Base-by-base conservation (phyloP, 2,888 invertebrate genomes). In the Drosophila tripunctata region DNA sequence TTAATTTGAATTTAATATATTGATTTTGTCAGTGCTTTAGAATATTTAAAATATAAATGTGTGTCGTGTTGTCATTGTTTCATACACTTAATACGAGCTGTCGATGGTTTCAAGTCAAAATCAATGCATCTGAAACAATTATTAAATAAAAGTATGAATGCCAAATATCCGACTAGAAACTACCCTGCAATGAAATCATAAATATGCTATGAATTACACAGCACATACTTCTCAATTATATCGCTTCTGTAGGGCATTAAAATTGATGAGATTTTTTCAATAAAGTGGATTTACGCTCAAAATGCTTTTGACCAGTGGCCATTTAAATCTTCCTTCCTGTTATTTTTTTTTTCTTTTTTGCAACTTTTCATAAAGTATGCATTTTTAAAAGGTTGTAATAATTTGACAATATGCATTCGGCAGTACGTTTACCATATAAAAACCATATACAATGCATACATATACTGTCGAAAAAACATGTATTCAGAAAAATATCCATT, bases 301-400 rank as follows among this genome's bases (percentile, higher is more conserved):
- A 73, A 47, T 19, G 5, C 10, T 43, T 50, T 45, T 7, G 15
- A 3, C 38, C 55, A 48, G 4, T 19, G 55, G 63, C 55, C 51
- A 54, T 61, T 74, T 54, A 54, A 45, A 41, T 24, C 14, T 12
- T 38, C 27, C 6, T 15, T 24, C 19, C 5, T 8, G 24, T 56
- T 36, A 19, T 17, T 21, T 51, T 36, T 38, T 12, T 17, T 50
- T 21, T 21, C 4, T 4, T 4, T 21, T 36, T 38, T 12, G 17
- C 7, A 36, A 40, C 12, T 43, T 55, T 56, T 45, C 41, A 57
- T 75, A 63, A 55, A 61, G 44, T 22, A 61, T 71, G 27, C 17
- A 61, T 61, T 57, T 75, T 75, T 67, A 61, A 71, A 75, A 64
- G 56, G 58, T 52, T 65, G 63, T 63, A 60, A 70, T 75, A 70